Base-by-base conservation (phyloP, 2,888 invertebrate species). In the Tetrapedia diversipes region DNA sequence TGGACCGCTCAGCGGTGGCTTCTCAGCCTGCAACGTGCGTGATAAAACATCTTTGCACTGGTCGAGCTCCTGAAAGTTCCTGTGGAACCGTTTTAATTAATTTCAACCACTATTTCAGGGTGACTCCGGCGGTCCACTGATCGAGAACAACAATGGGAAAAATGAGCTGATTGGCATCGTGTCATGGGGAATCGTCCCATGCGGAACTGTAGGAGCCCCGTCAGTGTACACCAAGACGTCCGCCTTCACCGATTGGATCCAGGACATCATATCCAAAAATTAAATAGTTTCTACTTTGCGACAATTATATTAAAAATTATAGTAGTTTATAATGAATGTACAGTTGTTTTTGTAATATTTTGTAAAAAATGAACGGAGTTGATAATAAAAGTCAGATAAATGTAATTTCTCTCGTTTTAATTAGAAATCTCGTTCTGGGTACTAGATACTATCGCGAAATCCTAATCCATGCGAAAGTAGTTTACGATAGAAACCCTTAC, bases 1-100 rank as follows among this genome's bases (percentile, higher is more conserved):
- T 8, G 92, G 92, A 37, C 92, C 93, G 0, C 81, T 89, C 27
- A 81, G 89, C n/a, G 91, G 91, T 53, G 91, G 92, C 16, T 84
- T 87, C 27, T 92, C 92, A 0, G 93, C 93, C 4, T 93, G 93
- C 86, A 88, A 83, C 75, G 91, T 91, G 64, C 80, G 82, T 41
- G 27, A 16, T 32, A 29, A 2, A 22, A 2, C 16, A 22, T 32
- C 29, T 53, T 39, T 8, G 22, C 6, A 14, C 11, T 19, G 4
- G 32, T n/a, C 11, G 6, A 4, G 4, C 6, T 19, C 11, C 22
- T 14, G 4, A 4, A 2, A 7, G 0, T 11, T 22, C 24, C 2
- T 0, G 19, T 95, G 4, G 14, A 29, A 89, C 95, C 2, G 1
- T 14, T 11, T 19, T 22, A 11, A 41, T 32, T 29, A 16, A 24